Base-by-base conservation (phyloP, 2,113 vertebrate species). In the Trogon melanurus region DNA sequence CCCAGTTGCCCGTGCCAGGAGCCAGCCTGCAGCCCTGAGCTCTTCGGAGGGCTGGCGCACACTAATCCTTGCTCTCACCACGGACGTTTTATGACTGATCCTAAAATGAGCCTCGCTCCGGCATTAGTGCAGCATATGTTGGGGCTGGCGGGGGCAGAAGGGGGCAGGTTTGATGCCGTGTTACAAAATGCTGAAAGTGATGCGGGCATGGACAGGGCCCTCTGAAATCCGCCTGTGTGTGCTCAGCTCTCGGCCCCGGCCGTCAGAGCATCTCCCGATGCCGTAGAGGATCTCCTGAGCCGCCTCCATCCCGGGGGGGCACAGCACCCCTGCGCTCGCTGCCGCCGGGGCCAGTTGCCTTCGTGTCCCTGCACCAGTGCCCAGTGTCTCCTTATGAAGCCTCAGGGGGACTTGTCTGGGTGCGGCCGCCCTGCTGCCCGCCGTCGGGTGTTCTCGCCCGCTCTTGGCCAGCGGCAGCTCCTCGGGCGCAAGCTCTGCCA, bases 401-500 rank as follows among this genome's bases (percentile, higher is more conserved):
- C 1, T 0, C 41, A 0, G 1, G 0, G 45, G 72, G 51, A 30
- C 36, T 44, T 76, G 67, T 96, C 82, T 4, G 58, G 20, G 32
- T 54, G 21, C 4, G 47, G 3, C 54, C 36, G 36, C 36, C 36
- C 36, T 36, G 36, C 36, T 36, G 36, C 36, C 89, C 20, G 85
- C 50, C 34, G 76, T 36, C 82, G 51, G 90, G 94, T 67, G 93
- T 82, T 4, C 53, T 90, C 9, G 5, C 45, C 67, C 1, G 57
- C 85, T 70, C 85, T 88, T 79, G 94, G 92, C 96, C 71, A 47
- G 13, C 34, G 89, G 94, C 50, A 47, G 81, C 85, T 61, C 50
- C 34, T 38, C n/a, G 76, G 2, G 88, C 9, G 30, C 88, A 57
- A 67, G 19, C 67, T 16, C 22, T 65, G 93, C 95, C 93, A 94